Evolutionary conservation across 2,888 invertebrate species (phyloP).

Genomic region (Cheiracanthium punctorium): DNA sequence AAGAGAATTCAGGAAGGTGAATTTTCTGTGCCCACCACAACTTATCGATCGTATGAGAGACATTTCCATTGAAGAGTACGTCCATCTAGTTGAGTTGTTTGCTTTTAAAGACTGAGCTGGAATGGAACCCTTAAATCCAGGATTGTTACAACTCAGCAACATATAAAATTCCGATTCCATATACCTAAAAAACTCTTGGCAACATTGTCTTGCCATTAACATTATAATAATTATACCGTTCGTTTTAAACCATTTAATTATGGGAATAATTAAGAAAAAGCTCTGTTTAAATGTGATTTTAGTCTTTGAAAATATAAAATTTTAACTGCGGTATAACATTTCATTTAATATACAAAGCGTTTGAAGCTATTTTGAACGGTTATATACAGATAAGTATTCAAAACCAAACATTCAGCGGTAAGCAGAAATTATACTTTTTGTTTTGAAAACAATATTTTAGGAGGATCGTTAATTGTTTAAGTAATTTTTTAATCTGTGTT

Average conservation of each 20-base stretch:
- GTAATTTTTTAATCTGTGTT: too few relatives aligned
- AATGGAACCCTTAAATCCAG: background rate
- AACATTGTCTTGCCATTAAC: background rate
- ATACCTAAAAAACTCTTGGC: background rate
- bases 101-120: background rate
- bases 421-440: too few relatives aligned
- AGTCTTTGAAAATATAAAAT: too few relatives aligned
- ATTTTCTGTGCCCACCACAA: constrained; percentile 29
- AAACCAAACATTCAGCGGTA: too few relatives aligned
- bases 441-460: too few relatives aligned
- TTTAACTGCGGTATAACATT: too few relatives aligned
- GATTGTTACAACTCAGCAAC: background rate
- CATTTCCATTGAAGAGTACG: background rate
- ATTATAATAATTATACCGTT: background rate
- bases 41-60: constrained; percentile 38
- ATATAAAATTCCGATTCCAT: background rate
- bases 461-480: too few relatives aligned
- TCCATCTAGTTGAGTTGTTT: constrained; percentile 3
- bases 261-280: background rate
- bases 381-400: too few relatives aligned
- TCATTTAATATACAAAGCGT: too few relatives aligned
- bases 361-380: too few relatives aligned
- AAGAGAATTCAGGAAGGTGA: background rate
- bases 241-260: background rate
- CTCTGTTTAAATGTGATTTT: too few relatives aligned